Percentiles rank a stretch among this genome's conserved stretches.
Conservation (phyloP, 2,888 invertebrate species). For the Zeuzera pyrina region DNA sequence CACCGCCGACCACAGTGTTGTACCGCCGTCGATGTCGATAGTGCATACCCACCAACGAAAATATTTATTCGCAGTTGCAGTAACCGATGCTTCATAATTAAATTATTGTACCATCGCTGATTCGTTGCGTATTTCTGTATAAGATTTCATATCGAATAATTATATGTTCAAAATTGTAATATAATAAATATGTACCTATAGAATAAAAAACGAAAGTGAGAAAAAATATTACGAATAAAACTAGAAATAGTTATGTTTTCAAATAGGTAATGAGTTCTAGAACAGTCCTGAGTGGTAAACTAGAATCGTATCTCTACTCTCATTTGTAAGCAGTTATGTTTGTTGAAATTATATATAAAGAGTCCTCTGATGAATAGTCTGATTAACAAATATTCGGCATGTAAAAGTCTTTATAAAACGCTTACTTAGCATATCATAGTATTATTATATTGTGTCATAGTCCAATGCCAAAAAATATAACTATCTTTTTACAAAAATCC, state of each 20-base stretch:
- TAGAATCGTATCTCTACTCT: constrained; percentile 59
- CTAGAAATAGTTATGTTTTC: constrained; percentile 67
- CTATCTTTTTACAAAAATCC: constrained; percentile 74
- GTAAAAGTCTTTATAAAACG: constrained; percentile 74
- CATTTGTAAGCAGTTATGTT: constrained; percentile 70
- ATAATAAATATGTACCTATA: constrained; percentile 71
- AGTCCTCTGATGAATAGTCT: constrained; percentile 73
- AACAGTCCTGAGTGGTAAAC: constrained; percentile 49
- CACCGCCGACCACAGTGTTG: constrained; percentile 13
- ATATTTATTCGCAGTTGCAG: constrained; percentile 64
- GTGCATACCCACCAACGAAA: constrained; percentile 49
- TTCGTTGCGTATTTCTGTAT: constrained; percentile 69
- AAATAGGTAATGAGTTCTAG: constrained; percentile 60
- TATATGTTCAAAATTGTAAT: constrained; percentile 71
- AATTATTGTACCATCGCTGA: constrained; percentile 62
- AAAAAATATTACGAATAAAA: constrained; percentile 69
- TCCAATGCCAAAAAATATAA: constrained; percentile 74
- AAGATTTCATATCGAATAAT: constrained; percentile 71
- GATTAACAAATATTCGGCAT: constrained; percentile 73
- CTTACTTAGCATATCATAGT: constrained; percentile 75
- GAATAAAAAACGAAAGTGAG: constrained; percentile 70
- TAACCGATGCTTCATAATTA: constrained; percentile 60
- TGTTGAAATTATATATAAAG: constrained; percentile 70
- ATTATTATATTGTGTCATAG: constrained; percentile 75
- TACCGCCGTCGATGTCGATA: constrained; percentile 9